Percentiles rank a stretch among this genome's conserved stretches.
These are phyloP conservation scores for Dastarcus helophoroides DNA, from an alignment of 2,888 invertebrate species.

Conservation along the genomic window DNA sequence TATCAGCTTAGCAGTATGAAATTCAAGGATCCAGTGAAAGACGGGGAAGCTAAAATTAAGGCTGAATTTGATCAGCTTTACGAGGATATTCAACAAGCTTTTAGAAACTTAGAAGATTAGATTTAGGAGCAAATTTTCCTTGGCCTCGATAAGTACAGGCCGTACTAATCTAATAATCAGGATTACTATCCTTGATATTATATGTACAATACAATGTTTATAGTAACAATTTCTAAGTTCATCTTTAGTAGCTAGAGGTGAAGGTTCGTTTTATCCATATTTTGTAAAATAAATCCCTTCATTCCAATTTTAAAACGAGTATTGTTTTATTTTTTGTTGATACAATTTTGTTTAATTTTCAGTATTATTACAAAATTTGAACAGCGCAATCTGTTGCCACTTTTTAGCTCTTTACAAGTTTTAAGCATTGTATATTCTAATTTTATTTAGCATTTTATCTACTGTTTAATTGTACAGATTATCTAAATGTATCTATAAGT, in stretches of 20 bases:
- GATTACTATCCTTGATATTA: too few relatives aligned
- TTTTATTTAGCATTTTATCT: constrained; percentile 15
- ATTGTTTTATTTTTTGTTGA: constrained; percentile 13
- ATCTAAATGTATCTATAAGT: constrained; percentile 16
- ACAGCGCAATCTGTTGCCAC: background rate
- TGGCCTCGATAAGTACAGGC: too few relatives aligned
- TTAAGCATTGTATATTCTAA: constrained; percentile 12
- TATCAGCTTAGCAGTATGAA: constrained; percentile 99
- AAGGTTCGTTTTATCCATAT: constrained; percentile 18
- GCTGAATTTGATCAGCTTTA: constrained; percentile 93
- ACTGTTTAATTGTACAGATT: constrained; percentile 17
- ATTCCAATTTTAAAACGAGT: constrained; percentile 21
- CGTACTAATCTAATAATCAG: too few relatives aligned
- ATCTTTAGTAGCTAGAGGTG: constrained; percentile 18
- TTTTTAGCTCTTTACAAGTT: constrained; percentile 15
- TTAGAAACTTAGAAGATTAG: constrained; percentile 98
- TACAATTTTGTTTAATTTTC: constrained; percentile 16
- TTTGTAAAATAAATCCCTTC: constrained; percentile 21
- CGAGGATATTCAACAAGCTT: constrained; percentile 94
- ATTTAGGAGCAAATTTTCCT: too few relatives aligned
- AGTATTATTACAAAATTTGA: constrained; percentile 20
- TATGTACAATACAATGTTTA: constrained; percentile 21
- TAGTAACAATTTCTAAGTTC: constrained; percentile 15
- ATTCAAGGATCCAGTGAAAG: constrained; percentile 98
- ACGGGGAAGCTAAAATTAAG: constrained; percentile 95